Percentiles rank a stretch among this genome's conserved stretches.
Evolutionary conservation across 2,113 vertebrate species (phyloP).

Genomic region (Dicentrarchus labrax): DNA sequence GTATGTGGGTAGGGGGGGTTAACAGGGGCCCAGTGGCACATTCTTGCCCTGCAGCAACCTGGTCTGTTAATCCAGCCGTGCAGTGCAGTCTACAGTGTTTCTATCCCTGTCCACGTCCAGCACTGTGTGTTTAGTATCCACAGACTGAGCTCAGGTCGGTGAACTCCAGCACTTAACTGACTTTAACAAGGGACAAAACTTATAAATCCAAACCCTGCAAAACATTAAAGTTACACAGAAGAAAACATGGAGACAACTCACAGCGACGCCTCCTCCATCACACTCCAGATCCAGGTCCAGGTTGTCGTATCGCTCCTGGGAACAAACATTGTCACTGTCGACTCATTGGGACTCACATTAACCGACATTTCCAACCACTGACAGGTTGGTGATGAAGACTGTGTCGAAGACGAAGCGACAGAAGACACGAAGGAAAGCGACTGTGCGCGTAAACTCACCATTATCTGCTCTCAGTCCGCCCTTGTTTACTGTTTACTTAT

Average conservation of each 20-base stretch:
- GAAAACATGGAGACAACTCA: slow-evolving; percentile 35
- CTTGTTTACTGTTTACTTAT: background rate
- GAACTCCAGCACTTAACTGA: background rate
- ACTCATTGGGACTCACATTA: too few relatives aligned
- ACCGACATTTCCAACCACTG: background rate
- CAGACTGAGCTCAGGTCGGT: background rate
- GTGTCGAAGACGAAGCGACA: too few relatives aligned
- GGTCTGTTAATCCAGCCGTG: background rate
- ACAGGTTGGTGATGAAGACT: too few relatives aligned
- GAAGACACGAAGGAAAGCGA: too few relatives aligned
- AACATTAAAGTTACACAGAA: background rate
- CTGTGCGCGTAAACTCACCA: slow-evolving; percentile 45
- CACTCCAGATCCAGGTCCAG: slow-evolving; percentile 71
- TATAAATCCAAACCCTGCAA: background rate
- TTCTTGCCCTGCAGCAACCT: background rate
- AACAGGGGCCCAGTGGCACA: background rate
- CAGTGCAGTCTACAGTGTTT: background rate
- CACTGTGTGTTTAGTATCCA: background rate
- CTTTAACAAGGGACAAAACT: background rate
- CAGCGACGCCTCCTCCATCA: slow-evolving; percentile 52
- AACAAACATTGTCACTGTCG: background rate
- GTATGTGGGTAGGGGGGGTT: background rate
- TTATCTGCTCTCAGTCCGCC: background rate
- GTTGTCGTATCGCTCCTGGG: slow-evolving; percentile 65
- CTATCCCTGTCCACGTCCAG: too few relatives aligned